phyloP scores from a whole-genome alignment of 2,113 vertebrate genomes.

The Himantopus leucocephalus region DNA sequence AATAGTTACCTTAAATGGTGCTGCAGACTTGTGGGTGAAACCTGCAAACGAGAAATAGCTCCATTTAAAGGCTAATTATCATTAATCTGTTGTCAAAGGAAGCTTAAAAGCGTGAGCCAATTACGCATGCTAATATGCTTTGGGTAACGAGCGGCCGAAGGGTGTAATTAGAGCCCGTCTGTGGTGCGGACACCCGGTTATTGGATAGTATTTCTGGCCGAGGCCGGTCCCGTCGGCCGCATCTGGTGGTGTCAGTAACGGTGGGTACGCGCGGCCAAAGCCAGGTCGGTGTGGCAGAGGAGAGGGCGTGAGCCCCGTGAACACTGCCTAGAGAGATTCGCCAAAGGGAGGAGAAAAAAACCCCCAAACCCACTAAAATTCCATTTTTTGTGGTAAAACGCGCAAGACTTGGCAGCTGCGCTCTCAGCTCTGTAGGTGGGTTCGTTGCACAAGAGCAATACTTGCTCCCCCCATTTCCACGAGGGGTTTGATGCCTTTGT shows the following conservation, averaged over 20 bases:
- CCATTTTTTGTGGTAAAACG: not conserved
- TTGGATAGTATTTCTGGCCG: not conserved
- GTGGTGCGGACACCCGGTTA: not conserved
- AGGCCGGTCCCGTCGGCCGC: not conserved
- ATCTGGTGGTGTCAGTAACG: not conserved
- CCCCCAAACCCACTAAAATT: no score
- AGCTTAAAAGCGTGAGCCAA: not conserved
- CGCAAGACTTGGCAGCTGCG: not conserved
- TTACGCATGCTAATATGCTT: not conserved
- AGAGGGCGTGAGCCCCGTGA: rapidly evolving
- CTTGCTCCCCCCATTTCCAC: not conserved
- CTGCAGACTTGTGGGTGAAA: not conserved
- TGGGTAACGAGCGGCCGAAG: not conserved
- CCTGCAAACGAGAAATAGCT: not conserved
- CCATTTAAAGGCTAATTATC: conserved; percentile 2
- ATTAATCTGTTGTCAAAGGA: conserved; percentile 23
- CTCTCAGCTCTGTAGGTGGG: not conserved
- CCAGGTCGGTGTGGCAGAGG: not conserved
- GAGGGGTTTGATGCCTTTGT: not conserved
- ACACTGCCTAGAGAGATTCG: not conserved
- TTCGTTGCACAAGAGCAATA: not conserved
- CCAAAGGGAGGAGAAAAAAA: not conserved
- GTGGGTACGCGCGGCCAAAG: rapidly evolving
- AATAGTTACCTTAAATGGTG: rapidly evolving
- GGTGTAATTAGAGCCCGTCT: not conserved